Conservation (phyloP, 64 coral and sea anemone genomes). For the Porites australiensis region DNA sequence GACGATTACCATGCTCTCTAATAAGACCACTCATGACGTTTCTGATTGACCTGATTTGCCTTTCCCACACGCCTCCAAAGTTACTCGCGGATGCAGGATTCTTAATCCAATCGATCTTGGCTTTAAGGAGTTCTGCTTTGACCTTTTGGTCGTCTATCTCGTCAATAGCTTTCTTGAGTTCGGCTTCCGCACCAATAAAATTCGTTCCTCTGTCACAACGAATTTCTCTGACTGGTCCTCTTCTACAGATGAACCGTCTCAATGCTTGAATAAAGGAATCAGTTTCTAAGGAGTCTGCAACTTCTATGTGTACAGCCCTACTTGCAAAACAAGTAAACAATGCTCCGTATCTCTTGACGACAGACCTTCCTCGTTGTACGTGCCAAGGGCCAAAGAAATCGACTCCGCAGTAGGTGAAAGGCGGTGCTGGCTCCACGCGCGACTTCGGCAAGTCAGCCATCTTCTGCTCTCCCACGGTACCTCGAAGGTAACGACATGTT, state of each 20-base stretch:
- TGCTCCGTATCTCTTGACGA: conserved; percentile 58
- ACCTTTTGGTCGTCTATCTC: conserved; percentile 65
- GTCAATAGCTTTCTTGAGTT: conserved; percentile 53
- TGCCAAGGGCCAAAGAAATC: conserved; percentile 35
- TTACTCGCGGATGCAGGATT: conserved; percentile 52
- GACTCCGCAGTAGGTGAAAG: conserved; percentile 52
- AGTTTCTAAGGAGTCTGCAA: conserved; percentile 47
- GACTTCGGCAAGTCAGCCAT: conserved; percentile 69
- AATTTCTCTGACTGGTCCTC: not conserved
- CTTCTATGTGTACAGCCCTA: conserved; percentile 23
- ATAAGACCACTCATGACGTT: conserved; percentile 48
- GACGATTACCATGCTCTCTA: conserved; percentile 15
- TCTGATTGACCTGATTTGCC: conserved; percentile 67
- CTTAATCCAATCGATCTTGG: conserved; percentile 60
- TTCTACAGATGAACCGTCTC: not conserved
- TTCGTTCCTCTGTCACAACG: conserved; percentile 30
- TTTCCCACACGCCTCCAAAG: conserved; percentile 69
- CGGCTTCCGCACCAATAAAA: conserved; percentile 29
- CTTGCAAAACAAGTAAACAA: conserved; percentile 47
- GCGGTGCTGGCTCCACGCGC: conserved; percentile 38
- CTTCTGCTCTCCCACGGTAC: conserved; percentile 39
- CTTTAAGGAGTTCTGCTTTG: conserved; percentile 57
- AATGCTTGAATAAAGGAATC: conserved; percentile 28
- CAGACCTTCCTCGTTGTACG: conserved; percentile 8
- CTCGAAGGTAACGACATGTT: conserved; percentile 52